These are phyloP conservation scores for Salvelinus sp. DNA, from an alignment of 2,113 vertebrate genomes.

Conservation along the genomic window DNA sequence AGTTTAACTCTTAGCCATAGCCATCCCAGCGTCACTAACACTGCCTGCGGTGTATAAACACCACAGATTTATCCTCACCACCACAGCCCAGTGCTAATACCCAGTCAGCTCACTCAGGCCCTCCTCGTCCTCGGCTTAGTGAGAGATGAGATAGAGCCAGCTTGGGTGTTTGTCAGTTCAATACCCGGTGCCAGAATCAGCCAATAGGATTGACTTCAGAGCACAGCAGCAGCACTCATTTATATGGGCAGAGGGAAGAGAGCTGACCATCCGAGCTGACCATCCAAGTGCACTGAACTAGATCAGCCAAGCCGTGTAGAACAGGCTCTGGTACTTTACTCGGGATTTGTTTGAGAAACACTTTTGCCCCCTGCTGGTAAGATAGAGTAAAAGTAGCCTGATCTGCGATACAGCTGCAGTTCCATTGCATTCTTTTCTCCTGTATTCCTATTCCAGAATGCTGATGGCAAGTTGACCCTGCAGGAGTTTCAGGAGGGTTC, in stretches of 20 bases:
- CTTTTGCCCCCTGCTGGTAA: conserved; percentile 64
- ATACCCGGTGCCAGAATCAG: conserved; percentile 39
- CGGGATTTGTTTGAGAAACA: conserved; percentile 9
- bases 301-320: conserved; percentile 31
- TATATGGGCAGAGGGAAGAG: conserved; percentile 41
- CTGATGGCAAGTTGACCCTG: conserved; percentile 92
- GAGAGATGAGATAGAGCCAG: conserved; percentile 52
- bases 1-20: conserved; percentile 44
- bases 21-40: conserved; percentile 51
- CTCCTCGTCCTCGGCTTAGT: conserved; percentile 42
- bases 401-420: not conserved
- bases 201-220: conserved; percentile 30
- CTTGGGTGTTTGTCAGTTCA: conserved; percentile 34
- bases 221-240: conserved; percentile 47
- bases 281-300: conserved; percentile 47
- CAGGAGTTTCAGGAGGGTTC: conserved; percentile 99
- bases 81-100: conserved; percentile 25
- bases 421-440: conserved; percentile 6
- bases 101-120: conserved; percentile 16
- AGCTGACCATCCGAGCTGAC: conserved; percentile 35
- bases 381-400: not conserved
- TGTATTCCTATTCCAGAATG: conserved; percentile 78
- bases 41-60: conserved; percentile 57
- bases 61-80: conserved; percentile 31
- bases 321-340: not conserved